Evolutionary conservation across 2,888 invertebrate species (phyloP).

Genomic region (Perizoma flavofasciatum): DNA sequence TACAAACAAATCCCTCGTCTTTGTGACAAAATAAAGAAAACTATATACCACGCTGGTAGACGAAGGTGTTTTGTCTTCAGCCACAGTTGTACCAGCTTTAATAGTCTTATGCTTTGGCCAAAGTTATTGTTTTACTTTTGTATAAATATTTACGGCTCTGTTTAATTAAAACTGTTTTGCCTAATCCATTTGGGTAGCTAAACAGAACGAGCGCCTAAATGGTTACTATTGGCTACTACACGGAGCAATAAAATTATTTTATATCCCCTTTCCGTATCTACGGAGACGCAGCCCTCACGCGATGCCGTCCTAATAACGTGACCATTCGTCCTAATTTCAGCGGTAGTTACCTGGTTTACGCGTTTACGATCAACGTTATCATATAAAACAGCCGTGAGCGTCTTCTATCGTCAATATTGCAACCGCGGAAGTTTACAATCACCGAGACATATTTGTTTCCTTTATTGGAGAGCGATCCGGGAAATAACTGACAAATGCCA

Average conservation of each 20-base stretch:
- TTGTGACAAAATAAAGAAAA: constrained; percentile 39
- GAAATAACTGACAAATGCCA: constrained; percentile 39
- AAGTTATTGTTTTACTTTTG: constrained; percentile 46
- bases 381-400: constrained; percentile 33
- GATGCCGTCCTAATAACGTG: constrained; percentile 49
- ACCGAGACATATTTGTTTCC: constrained; percentile 34
- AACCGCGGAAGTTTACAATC: constrained; percentile 31
- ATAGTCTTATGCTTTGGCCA: constrained; percentile 40
- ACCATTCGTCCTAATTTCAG: constrained; percentile 65
- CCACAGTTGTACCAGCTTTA: constrained; percentile 42
- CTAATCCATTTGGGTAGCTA: constrained; percentile 1
- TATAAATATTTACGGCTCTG: constrained; percentile 38
- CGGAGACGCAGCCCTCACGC: constrained; percentile 58
- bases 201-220: constrained; percentile 41
- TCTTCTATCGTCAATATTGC: constrained; percentile 21
- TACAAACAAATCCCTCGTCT: constrained; percentile 36
- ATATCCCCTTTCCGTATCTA: constrained; percentile 56
- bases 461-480: constrained; percentile 20
- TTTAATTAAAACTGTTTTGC: constrained; percentile 24
- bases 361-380: constrained; percentile 49
- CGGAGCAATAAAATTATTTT: constrained; percentile 71
- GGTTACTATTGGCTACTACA: constrained; percentile 64
- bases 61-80: constrained; percentile 33
- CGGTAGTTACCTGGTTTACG: constrained; percentile 30
- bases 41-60: constrained; percentile 27